Conservation (phyloP, 2,888 invertebrate genomes). For the Nomada ruficornis region DNA sequence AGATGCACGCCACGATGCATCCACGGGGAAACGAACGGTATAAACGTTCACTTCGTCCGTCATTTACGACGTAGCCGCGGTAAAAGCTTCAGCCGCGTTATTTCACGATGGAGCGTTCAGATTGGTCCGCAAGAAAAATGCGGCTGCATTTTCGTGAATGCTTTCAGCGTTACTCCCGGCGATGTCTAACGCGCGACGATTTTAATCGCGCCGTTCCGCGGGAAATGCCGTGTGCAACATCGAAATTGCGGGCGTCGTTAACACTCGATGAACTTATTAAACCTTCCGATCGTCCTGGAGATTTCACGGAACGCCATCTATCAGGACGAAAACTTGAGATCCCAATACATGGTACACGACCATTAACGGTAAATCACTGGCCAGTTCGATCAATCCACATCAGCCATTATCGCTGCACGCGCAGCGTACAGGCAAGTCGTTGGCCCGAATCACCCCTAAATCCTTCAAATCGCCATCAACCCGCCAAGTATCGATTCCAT, state of each 20-base stretch:
- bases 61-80: slow-evolving; percentile 23
- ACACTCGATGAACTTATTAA: slow-evolving; percentile 17
- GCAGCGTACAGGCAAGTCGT: slow-evolving; percentile 45
- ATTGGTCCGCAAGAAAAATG: slow-evolving; percentile 30
- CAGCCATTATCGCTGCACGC: slow-evolving; percentile 53
- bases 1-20: slow-evolving; percentile 21
- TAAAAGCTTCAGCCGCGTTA: slow-evolving; percentile 39
- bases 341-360: slow-evolving; percentile 39
- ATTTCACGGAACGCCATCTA: slow-evolving; percentile 56
- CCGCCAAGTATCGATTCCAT: slow-evolving; percentile 30
- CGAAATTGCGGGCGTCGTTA: background rate
- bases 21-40: slow-evolving; percentile 39
- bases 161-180: background rate
- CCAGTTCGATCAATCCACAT: slow-evolving; percentile 53
- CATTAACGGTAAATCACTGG: slow-evolving; percentile 61
- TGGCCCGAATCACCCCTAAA: slow-evolving; percentile 48
- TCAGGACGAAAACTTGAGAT: slow-evolving; percentile 66
- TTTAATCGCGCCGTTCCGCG: background rate
- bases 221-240: background rate
- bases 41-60: slow-evolving; percentile 42
- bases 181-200: background rate
- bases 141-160: background rate
- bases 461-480: slow-evolving; percentile 39
- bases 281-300: background rate
- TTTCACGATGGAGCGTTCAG: slow-evolving; percentile 30